Base-by-base conservation (phyloP, 1,140 invertebrate species). In the Nixonia krombeini region DNA sequence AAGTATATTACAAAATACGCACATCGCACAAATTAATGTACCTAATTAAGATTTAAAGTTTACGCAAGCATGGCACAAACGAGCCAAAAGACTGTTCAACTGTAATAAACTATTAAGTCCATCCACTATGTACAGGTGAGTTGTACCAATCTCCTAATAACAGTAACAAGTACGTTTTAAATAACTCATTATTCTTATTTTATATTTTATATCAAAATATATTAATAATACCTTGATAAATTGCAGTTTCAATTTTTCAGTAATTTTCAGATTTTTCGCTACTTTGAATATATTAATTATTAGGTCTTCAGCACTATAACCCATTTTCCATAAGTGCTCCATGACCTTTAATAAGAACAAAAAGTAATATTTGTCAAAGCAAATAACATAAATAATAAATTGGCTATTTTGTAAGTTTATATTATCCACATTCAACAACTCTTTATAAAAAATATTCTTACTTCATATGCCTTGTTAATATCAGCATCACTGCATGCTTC, bases 291-390 rank as follows among this genome's bases (percentile, higher is more conserved):
- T 91, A 82, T 97, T 99, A 47, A 90, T 90, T 62, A 99, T 94
- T 33, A 99, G 95, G 87, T 99, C 97, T 84, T 99, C 96, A 0
- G 96, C 88, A 0, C 96, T 96, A 85, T 99, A 99, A 1, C 97
- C 97, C 46, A 98, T 86, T 75, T 91, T 92, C 92, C 94, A 97
- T 13, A 99, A 86, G 80, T 96, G 92, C 8, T 90, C 87, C 74
- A 99, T 89, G 21, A 96, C 89, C 89, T 92, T 67, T 12, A 80
- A 72, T 61, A 74, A 68, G 45, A 8, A 61, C 6, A 23, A 40
- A 9, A 23, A 5, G 0, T 21, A 23, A 10, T 18, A 5, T 18
- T 1, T 35, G 21, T 21, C 2, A 21, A 21, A 6, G 21, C 6
- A 21, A 2, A 21, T 21, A 21, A 21, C 6, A 6, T 21, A 33